Evolutionary conservation across 2,113 vertebrate genomes (phyloP).

Genomic region (Colius striatus): DNA sequence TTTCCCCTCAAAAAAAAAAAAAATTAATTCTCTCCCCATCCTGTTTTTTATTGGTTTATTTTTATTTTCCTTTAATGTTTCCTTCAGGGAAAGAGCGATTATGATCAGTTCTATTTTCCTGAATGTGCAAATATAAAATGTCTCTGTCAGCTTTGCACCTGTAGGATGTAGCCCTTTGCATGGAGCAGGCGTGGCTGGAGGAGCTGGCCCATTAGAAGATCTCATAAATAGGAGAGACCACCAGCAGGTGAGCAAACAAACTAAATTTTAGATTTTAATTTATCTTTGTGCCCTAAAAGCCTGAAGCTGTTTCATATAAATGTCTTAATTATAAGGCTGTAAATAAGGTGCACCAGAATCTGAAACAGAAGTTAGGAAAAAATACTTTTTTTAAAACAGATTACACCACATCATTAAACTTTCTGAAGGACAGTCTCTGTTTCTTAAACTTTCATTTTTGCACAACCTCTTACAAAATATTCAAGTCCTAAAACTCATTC

Average conservation of each 20-base stretch:
- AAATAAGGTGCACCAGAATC: neutral
- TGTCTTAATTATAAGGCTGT: neutral
- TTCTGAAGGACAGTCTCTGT: neutral
- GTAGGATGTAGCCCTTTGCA: neutral
- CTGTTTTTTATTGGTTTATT: neutral
- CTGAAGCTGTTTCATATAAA: neutral
- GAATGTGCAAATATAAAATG: neutral
- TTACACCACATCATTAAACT: neutral
- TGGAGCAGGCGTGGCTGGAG: neutral
- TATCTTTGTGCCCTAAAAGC: neutral
- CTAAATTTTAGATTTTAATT: neutral
- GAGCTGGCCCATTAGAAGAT: neutral
- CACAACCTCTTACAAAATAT: neutral
- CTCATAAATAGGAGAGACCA: neutral
- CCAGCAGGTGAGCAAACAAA: neutral
- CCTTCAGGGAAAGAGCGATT: neutral
- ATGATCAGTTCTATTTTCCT: neutral
- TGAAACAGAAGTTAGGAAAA: neutral
- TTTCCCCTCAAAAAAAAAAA: fast-evolving
- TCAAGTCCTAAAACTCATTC: neutral
- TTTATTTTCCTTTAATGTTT: neutral
- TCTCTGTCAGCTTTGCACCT: neutral
- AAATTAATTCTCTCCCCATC: neutral
- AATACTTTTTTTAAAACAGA: neutral
- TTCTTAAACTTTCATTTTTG: neutral